Percentiles rank a stretch among this genome's conserved stretches.
Conservation (phyloP, 2,113 vertebrate species). For the Perccottus glenii region DNA sequence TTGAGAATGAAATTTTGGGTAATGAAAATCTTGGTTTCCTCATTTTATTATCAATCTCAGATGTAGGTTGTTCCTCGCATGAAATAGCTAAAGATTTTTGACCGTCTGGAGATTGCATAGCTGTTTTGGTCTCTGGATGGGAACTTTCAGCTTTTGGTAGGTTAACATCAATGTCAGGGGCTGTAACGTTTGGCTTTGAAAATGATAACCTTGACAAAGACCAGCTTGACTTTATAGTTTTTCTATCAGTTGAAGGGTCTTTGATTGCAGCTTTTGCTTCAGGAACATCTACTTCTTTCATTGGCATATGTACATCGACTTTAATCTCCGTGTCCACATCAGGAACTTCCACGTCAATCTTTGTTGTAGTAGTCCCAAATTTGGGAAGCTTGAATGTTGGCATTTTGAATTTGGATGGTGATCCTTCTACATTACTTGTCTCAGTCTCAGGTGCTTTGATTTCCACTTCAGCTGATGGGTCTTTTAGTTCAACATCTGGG, state of each 20-base stretch:
- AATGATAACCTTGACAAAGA: conserved; percentile 57
- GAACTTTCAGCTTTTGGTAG: conserved; percentile 26
- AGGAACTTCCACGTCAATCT: conserved; percentile 22
- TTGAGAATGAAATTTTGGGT: conserved; percentile 66
- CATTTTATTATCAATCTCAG: conserved; percentile 41
- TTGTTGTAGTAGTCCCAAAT: conserved; percentile 45
- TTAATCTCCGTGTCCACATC: conserved; percentile 29
- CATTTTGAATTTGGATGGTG: conserved; percentile 57
- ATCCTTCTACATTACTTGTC: conserved; percentile 19
- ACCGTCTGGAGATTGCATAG: conserved; percentile 22
- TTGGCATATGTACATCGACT: conserved; percentile 8
- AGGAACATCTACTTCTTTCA: background rate
- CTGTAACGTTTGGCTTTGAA: conserved; percentile 44
- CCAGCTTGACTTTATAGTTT: conserved; percentile 27
- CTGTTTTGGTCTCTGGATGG: conserved; percentile 34
- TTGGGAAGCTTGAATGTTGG: conserved; percentile 59
- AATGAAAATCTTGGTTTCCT: conserved; percentile 68
- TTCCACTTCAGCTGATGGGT: conserved; percentile 14
- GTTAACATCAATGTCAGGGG: conserved; percentile 37
- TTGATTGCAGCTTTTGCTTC: conserved; percentile 11
- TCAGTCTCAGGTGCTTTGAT: conserved; percentile 31
- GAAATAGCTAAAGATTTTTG: conserved; percentile 20
- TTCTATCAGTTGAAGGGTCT: conserved; percentile 3
- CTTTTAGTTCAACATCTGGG: conserved; percentile 8
- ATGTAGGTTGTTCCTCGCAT: conserved; percentile 11